Conservation (phyloP, 2,113 vertebrate species). For the Platichthys stellatus region DNA sequence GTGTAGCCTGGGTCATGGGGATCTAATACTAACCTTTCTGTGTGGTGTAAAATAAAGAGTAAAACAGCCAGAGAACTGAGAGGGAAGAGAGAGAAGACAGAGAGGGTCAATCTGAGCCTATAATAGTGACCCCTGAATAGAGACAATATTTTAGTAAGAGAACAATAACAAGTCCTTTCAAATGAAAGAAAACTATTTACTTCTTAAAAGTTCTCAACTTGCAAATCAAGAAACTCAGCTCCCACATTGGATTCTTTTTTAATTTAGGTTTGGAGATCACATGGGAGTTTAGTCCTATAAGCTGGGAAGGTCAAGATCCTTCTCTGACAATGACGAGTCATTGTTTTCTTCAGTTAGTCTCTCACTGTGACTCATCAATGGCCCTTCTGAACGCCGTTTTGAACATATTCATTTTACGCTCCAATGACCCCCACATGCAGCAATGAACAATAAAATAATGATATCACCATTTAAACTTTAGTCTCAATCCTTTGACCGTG, state of each 20-base stretch:
- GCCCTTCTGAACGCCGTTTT: slow-evolving; percentile 34
- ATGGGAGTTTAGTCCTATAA: neutral
- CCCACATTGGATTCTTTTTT: neutral
- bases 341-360: slow-evolving; percentile 50
- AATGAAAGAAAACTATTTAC: neutral
- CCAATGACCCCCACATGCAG: slow-evolving; percentile 48
- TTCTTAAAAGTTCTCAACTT: neutral
- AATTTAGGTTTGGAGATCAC: neutral
- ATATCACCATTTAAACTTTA: slow-evolving; percentile 66
- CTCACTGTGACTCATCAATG: slow-evolving; percentile 58
- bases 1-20: neutral
- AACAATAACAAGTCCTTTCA: neutral
- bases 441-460: slow-evolving; percentile 60
- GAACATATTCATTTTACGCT: slow-evolving; percentile 51
- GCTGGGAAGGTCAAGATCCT: slow-evolving; percentile 13
- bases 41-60: slow-evolving; percentile 4
- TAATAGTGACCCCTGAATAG: neutral
- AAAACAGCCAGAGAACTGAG: neutral
- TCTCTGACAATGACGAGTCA: slow-evolving; percentile 20
- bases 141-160: neutral
- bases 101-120: neutral
- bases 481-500: slow-evolving; percentile 46
- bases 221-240: neutral
- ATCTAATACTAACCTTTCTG: neutral
- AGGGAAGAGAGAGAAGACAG: neutral